Evolutionary conservation across 2,113 vertebrate genomes (phyloP), one percentile per base, ranked within the genome.

Genomic region (Arothron firmamentum): DNA sequence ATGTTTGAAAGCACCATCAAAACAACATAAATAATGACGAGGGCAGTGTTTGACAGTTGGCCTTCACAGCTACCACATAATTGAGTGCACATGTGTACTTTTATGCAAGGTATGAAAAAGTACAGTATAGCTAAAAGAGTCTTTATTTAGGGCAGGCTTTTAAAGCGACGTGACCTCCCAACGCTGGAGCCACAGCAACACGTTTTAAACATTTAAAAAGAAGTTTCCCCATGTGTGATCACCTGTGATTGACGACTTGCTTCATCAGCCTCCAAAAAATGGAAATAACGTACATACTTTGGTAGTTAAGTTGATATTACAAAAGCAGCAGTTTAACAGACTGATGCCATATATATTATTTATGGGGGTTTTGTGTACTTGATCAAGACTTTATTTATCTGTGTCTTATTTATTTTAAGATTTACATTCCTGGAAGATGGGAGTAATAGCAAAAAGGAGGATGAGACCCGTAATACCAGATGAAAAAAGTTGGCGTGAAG

Each of bases 331-430:
- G 9, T 76, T 61, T 63, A 62, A 58, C 50, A 65, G 52, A 78
- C 48, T 70, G 54, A 65, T 55, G 49, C 56, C 1, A 5, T 56
- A 54, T 68, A 31, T 31, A 31, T 9, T 51, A 1, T n/a, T 18
- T 49, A 2, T 15, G 50, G 58, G 17, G 18, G n/a, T n/a, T n/a
- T 28, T 63, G 50, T 56, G 20, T 52, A 38, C 42, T 50, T 15
- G 63, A 59, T 57, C 54, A 57, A 14, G 55, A 53, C 81, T 58
- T 67, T 56, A 72, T 82, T 70, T 67, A 45, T 62, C 61, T 63
- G 49, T 42, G 31, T 52, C 70, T 51, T 50, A 65, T 59, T 58
- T 64, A 55, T 56, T 20, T 60, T 60, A 17, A 59, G 17, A 68
- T 71, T 60, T 38, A 28, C 43, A 28, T 77, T 74, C 49, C 31